phyloP scores from a whole-genome alignment of 2,888 invertebrate species.

The Dyspetes luteomarginatus region DNA sequence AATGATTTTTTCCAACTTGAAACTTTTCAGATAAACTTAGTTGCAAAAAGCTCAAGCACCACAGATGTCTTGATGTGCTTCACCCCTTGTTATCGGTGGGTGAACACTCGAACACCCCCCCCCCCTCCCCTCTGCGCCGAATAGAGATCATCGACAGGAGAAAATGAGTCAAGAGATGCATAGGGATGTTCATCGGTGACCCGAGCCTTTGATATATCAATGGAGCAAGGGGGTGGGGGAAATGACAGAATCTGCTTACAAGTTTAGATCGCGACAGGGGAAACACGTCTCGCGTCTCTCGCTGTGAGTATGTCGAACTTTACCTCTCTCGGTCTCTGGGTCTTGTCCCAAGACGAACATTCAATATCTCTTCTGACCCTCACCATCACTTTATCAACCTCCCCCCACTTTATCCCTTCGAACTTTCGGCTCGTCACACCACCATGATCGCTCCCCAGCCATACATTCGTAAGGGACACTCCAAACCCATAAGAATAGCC shows the following conservation, averaged over 20 bases:
- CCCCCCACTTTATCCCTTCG: neutral
- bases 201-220: constrained; percentile 48
- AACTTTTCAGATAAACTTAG: neutral
- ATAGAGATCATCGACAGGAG: constrained; percentile 38
- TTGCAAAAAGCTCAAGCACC: no score
- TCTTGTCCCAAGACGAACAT: constrained; percentile 19
- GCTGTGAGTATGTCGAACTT: constrained; percentile 31
- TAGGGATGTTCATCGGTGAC: neutral
- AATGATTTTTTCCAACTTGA: neutral
- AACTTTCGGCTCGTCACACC: neutral
- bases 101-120: no score
- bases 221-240: constrained; percentile 7
- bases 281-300: neutral
- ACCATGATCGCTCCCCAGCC: no score
- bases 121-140: no score
- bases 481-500: neutral
- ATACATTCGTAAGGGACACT: no score
- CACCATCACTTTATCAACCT: no score
- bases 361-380: neutral
- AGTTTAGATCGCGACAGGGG: constrained; percentile 34
- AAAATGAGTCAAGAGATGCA: constrained; percentile 19
- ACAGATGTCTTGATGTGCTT: no score
- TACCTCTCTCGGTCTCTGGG: neutral
- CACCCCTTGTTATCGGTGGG: no score
- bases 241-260: constrained; percentile 41